Evolutionary conservation across 2,888 invertebrate genomes (phyloP).

Genomic region (Drosophila recens): DNA sequence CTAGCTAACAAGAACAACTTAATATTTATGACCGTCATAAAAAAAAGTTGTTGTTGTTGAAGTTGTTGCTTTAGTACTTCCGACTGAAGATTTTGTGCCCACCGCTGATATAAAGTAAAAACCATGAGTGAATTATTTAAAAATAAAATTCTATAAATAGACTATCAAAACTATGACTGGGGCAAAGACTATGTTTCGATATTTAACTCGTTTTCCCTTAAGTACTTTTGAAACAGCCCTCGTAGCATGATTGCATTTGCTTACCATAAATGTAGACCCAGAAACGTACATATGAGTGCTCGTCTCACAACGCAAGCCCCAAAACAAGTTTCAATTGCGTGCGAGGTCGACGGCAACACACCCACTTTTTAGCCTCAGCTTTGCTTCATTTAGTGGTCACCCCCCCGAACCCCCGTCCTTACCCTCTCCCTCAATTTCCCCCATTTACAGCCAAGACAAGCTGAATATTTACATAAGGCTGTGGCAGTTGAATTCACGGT

Average conservation of each 20-base stretch:
- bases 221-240: neutral
- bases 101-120: too few species aligned
- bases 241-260: conserved; percentile 24
- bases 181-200: neutral
- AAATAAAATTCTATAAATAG: too few species aligned
- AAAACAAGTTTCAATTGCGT: conserved; percentile 64
- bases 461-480: conserved; percentile 43
- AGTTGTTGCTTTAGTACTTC: too few species aligned
- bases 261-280: conserved; percentile 23
- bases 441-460: conserved; percentile 26
- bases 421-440: neutral
- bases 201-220: accelerated
- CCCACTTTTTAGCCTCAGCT: conserved; percentile 54
- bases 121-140: too few species aligned
- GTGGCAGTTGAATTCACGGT: conserved; percentile 59
- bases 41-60: too few species aligned
- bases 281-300: conserved; percentile 14
- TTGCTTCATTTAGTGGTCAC: conserved; percentile 27
- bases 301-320: conserved; percentile 15
- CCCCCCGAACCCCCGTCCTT: conserved; percentile 1
- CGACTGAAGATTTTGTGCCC: too few species aligned
- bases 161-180: neutral
- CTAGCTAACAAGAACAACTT: too few species aligned
- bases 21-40: too few species aligned
- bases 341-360: conserved; percentile 63